Base-by-base conservation (phyloP, 1,140 invertebrate genomes). In the Daktulosphaira vitifoliae region DNA sequence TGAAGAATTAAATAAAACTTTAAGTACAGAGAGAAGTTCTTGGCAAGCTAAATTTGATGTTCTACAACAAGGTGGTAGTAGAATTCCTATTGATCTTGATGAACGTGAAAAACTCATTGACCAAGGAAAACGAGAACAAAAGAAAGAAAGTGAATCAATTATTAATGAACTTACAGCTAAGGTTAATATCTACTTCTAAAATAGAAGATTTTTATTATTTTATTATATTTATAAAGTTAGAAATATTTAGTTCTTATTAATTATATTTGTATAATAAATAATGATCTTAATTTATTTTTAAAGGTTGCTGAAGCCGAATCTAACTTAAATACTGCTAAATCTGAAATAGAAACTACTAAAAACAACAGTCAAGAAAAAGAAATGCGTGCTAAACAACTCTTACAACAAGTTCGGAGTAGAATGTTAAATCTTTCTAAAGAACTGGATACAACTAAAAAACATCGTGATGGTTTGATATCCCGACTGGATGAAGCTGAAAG, bases 321-420 rank as follows among this genome's bases (percentile, higher is more conserved):
- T 29, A 42, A 25, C 15, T 62, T 62, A 46, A 44, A 62, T 62
- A 39, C 56, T 29, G 56, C 56, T 26, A 62, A 46, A 62, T 62
- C 56, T 29, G 56, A 62, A 33, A 16, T 62, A 2, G 44, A 62
- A 62, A 18, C 29, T 11, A 62, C 42, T 39, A 62, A 62, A 48
- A 42, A 38, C 15, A 62, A 62, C 42, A 62, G 42, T 62, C 38
- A 62, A 48, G 56, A 62, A 29, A 62, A 62, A 46, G 56, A 62
- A 62, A 8, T 62, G 42, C 56, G 56, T 26, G 56, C 56, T 0
- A 62, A 48, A 48, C 56, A 62, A 16, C 56, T 62, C 29, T 62
- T 62, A 29, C 56, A 62, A 48, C 42, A 62, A n/a, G 56, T 62
- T 15, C 42, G 56, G 22, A 62, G 25, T 33, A 44, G 23, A 15